phyloP scores from a whole-genome alignment of 2,797 vertebrate species.

The Yasuhikotakia modesta region DNA sequence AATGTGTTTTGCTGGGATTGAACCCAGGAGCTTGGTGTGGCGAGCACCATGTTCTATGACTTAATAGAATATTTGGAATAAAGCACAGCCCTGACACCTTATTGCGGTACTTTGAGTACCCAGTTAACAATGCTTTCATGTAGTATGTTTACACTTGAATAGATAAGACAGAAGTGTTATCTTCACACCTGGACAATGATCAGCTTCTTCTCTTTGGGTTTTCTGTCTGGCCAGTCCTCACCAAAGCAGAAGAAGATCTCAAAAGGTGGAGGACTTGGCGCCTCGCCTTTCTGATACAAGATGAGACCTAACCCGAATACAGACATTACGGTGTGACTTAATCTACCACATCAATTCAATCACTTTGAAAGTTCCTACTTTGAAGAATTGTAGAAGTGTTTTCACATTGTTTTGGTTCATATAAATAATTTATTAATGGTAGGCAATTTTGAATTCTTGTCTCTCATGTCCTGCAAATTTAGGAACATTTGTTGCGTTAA shows the following conservation, averaged over 20 bases:
- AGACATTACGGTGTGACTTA: background rate
- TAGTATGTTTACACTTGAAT: background rate
- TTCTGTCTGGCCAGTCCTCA: constrained; percentile 93
- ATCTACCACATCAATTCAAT: background rate
- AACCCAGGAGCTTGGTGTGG: background rate
- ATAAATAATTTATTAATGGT: too few species aligned
- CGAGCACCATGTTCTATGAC: background rate
- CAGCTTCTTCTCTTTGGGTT: constrained; percentile 93
- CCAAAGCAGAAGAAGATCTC: constrained; percentile 95
- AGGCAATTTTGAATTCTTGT: too few species aligned
- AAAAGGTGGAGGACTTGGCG: constrained; percentile 80
- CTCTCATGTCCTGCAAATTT: too few species aligned
- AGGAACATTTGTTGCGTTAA: too few species aligned
- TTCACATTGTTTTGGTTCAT: too few species aligned
- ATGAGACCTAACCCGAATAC: constrained; percentile 89
- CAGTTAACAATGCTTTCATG: background rate
- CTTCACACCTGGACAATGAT: constrained; percentile 89
- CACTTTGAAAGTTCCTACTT: background rate
- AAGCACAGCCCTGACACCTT: background rate
- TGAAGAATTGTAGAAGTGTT: background rate
- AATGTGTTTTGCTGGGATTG: background rate
- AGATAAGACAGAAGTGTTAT: background rate
- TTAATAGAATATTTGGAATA: background rate
- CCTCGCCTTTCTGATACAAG: constrained; percentile 89
- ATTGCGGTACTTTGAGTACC: background rate